Conservation (phyloP, 2,797 vertebrate genomes). For the Cetoscarus ocellatus region DNA sequence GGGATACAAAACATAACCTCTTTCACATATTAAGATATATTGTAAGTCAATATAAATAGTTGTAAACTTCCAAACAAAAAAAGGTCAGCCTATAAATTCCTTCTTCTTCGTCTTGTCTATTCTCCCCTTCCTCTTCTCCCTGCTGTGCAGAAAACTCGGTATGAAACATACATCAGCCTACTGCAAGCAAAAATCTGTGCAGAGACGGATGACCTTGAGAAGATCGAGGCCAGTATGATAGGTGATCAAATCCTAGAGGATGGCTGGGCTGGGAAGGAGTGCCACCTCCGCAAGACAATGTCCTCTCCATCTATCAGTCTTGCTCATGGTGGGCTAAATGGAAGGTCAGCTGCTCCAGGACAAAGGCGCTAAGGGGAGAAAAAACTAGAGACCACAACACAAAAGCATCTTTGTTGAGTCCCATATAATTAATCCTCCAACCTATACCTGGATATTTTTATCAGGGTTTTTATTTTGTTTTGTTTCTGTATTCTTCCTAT, state of each 20-base stretch:
- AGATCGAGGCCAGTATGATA: constrained; percentile 92
- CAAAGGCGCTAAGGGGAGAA: constrained; percentile 67
- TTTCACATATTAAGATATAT: background rate
- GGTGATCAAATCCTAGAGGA: constrained; percentile 73
- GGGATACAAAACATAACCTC: background rate
- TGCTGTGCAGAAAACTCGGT: constrained; percentile 92
- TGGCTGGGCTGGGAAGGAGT: constrained; percentile 82
- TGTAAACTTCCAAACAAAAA: background rate
- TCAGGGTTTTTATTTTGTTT: background rate
- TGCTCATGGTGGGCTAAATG: constrained; percentile 86
- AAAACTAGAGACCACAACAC: constrained; percentile 27
- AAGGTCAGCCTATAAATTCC: background rate
- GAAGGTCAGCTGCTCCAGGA: constrained; percentile 57
- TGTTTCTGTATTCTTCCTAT: background rate
- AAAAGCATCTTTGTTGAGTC: constrained; percentile 29
- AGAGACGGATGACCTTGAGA: constrained; percentile 94
- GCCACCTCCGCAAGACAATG: constrained; percentile 92
- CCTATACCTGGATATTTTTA: background rate
- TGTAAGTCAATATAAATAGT: background rate
- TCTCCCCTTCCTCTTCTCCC: background rate
- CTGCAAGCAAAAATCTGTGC: constrained; percentile 91
- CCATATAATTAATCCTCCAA: constrained; percentile 37
- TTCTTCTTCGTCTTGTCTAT: background rate
- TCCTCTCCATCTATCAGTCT: constrained; percentile 96
- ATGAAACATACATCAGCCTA: constrained; percentile 94